phyloP scores from a whole-genome alignment of 1,140 invertebrate genomes.

The Megathymus violae region DNA sequence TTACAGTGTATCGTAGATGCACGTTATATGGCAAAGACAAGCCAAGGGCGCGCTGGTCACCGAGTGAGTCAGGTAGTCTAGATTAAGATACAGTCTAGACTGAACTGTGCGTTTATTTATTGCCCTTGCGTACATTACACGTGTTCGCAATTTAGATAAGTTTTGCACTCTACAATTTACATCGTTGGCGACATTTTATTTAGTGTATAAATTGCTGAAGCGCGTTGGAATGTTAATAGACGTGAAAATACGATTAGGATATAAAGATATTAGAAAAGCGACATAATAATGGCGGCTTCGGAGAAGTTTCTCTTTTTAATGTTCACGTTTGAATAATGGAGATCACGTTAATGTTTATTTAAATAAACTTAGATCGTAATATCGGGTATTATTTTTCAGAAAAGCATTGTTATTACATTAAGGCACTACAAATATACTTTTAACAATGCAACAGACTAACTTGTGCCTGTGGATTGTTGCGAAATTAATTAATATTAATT shows the following conservation, averaged over 20 bases:
- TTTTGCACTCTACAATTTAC: conserved; percentile 37
- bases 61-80: conserved; percentile 58
- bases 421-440: too few relatives aligned
- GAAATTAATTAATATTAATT: too few relatives aligned
- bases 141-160: conserved; percentile 57
- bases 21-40: conserved; percentile 30
- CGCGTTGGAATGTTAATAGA: conserved; percentile 8
- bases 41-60: conserved; percentile 20
- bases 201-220: conserved; percentile 16
- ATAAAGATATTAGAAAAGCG: too few relatives aligned
- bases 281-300: too few relatives aligned
- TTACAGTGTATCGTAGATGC: conserved; percentile 26
- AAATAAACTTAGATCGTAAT: too few relatives aligned
- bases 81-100: conserved; percentile 57
- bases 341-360: too few relatives aligned
- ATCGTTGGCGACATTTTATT: conserved; percentile 20
- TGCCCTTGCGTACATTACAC: conserved; percentile 42
- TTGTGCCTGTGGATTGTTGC: too few relatives aligned
- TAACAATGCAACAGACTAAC: too few relatives aligned
- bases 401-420: too few relatives aligned
- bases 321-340: too few relatives aligned
- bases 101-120: conserved; percentile 53
- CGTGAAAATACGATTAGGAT: conserved; percentile 14
- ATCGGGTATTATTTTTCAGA: too few relatives aligned
- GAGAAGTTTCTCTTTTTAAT: too few relatives aligned